Evolutionary conservation across 2,797 vertebrate species (phyloP).

Genomic region (Cheirogaleus major): DNA sequence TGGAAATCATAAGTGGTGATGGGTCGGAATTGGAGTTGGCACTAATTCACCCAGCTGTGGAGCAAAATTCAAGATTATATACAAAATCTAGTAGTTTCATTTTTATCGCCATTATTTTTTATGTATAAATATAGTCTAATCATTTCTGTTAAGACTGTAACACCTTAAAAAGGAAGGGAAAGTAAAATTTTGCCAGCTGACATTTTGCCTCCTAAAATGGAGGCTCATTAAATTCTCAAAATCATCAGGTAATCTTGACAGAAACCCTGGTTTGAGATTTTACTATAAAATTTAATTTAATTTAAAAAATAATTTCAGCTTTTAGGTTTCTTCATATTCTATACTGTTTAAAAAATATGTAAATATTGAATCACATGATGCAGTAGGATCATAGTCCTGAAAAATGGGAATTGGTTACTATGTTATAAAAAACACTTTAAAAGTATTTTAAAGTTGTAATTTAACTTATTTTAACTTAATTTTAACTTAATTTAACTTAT

Average conservation of each 20-base stretch:
- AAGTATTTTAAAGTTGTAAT: conserved; percentile 4
- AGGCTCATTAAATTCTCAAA: conserved; percentile 62
- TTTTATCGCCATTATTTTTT: conserved; percentile 47
- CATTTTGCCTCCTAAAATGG: background rate
- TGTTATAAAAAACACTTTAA: conserved; percentile 5
- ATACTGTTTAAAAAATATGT: background rate
- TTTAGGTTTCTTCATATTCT: background rate
- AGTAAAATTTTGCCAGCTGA: conserved; percentile 53
- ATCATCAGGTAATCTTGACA: conserved; percentile 21
- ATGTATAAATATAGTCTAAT: conserved; percentile 44
- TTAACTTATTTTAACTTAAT: too few relatives aligned
- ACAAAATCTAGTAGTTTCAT: conserved; percentile 44
- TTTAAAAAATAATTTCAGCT: background rate
- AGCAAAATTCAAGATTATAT: conserved; percentile 48
- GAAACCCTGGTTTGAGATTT: conserved; percentile 53
- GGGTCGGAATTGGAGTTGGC: conserved; percentile 67
- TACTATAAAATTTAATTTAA: conserved; percentile 48
- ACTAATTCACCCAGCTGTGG: conserved; percentile 45
- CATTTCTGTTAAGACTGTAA: conserved; percentile 20
- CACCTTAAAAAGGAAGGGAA: conserved; percentile 29
- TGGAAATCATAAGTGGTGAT: conserved; percentile 60
- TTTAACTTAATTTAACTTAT: background rate
- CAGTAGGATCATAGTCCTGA: background rate
- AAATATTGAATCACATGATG: background rate
- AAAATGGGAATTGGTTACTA: background rate